phyloP scores from a whole-genome alignment of 1,140 invertebrate genomes.

The Trichonephila clavipes region DNA sequence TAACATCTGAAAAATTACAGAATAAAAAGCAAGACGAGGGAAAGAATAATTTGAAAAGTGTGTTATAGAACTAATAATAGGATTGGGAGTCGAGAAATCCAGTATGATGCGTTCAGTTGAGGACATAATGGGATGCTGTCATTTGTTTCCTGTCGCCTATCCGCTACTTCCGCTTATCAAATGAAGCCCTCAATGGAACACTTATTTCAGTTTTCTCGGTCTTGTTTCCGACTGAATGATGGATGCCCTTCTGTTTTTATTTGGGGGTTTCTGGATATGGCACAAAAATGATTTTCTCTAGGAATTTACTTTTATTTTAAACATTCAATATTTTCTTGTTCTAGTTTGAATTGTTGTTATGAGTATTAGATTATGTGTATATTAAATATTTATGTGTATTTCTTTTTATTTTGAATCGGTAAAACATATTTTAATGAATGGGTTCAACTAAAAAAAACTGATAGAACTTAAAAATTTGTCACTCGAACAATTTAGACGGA shows the following conservation, averaged over 20 bases:
- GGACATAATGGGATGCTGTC: conserved; percentile 37
- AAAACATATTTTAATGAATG: too few relatives aligned
- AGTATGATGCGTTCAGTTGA: conserved; percentile 11
- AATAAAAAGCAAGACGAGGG: not conserved
- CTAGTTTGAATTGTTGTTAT: too few relatives aligned
- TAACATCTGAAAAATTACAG: too few relatives aligned
- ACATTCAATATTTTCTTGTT: not conserved
- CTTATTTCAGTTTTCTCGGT: conserved; percentile 19
- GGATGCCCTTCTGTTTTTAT: not conserved
- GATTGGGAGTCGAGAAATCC: not conserved
- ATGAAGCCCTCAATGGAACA: conserved; percentile 19
- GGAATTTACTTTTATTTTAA: not conserved
- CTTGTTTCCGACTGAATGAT: not conserved
- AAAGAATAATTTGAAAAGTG: not conserved
- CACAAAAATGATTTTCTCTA: not conserved
- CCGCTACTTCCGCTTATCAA: conserved; percentile 39
- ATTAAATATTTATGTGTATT: too few relatives aligned
- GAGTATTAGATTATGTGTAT: too few relatives aligned
- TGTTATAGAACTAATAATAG: conserved; percentile 11
- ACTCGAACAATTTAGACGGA: too few relatives aligned
- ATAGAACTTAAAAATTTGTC: too few relatives aligned
- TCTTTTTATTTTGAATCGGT: too few relatives aligned
- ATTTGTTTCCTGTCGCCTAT: conserved; percentile 49
- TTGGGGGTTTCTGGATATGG: not conserved
- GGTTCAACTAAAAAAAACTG: too few relatives aligned